These are phyloP conservation scores for Sturnira hondurensis DNA, from an alignment of 2,113 vertebrate species.

Conservation along the genomic window DNA sequence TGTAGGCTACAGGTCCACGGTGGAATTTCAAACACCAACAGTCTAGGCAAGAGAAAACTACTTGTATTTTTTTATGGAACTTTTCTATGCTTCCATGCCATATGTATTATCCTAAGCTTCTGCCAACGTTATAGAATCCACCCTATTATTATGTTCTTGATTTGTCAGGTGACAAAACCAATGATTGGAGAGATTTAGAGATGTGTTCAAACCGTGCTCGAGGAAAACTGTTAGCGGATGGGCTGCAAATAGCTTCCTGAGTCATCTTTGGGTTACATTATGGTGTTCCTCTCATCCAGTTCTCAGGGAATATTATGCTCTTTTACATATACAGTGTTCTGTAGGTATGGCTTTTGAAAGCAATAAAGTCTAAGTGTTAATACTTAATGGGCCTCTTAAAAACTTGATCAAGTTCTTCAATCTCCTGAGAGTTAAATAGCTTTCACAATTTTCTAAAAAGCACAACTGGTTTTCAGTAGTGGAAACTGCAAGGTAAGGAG, in stretches of 20 bases:
- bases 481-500: neutral
- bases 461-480: neutral
- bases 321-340: neutral
- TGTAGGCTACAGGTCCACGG: neutral
- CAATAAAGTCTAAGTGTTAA: neutral
- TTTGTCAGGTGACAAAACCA: neutral
- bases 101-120: neutral
- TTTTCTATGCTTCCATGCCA: neutral
- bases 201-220: neutral
- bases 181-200: neutral
- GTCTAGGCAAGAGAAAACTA: neutral
- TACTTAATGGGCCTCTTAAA: neutral
- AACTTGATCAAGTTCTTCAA: neutral
- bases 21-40: neutral
- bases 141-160: neutral
- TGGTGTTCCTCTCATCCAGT: neutral
- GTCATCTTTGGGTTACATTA: neutral
- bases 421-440: neutral
- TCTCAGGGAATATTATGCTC: neutral
- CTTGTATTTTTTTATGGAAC: neutral
- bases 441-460: conserved; percentile 2
- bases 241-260: neutral
- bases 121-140: neutral
- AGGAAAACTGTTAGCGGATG: neutral
- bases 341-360: neutral